Evolutionary conservation across 2,888 invertebrate genomes (phyloP).

Genomic region (Acleris holmiana): DNA sequence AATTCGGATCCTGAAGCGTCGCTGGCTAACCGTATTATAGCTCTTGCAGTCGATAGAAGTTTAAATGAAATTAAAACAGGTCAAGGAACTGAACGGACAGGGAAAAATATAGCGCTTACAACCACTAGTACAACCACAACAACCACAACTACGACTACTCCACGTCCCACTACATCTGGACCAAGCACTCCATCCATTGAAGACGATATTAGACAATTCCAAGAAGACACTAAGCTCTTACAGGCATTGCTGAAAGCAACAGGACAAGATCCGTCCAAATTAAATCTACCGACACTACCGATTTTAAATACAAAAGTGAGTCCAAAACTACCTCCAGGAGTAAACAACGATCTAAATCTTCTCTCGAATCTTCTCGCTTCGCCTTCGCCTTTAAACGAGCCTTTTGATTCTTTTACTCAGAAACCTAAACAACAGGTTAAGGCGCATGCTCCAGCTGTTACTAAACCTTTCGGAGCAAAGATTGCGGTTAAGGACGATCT

Average conservation of each 20-base stretch:
- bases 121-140: constrained; percentile 55
- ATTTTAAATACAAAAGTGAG: constrained; percentile 65
- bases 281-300: constrained; percentile 73
- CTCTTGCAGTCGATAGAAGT: constrained; percentile 81
- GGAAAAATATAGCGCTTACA: constrained; percentile 58
- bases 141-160: constrained; percentile 61
- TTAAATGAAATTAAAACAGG: constrained; percentile 73
- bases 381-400: constrained; percentile 68
- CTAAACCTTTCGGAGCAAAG: constrained; percentile 69
- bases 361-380: constrained; percentile 69
- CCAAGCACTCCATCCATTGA: constrained; percentile 67
- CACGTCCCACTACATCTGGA: constrained; percentile 59
- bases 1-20: constrained; percentile 75
- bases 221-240: constrained; percentile 77
- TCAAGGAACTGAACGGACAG: constrained; percentile 55
- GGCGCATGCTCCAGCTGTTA: constrained; percentile 52
- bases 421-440: constrained; percentile 54
- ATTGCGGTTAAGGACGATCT: constrained; percentile 71
- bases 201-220: constrained; percentile 77
- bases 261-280: constrained; percentile 76
- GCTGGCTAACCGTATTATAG: constrained; percentile 82
- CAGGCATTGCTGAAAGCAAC: constrained; percentile 77
- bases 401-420: constrained; percentile 65
- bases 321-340: constrained; percentile 52
- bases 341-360: constrained; percentile 62